phyloP scores from a whole-genome alignment of 2,888 invertebrate genomes.

The Agonopterix subpropinquella region DNA sequence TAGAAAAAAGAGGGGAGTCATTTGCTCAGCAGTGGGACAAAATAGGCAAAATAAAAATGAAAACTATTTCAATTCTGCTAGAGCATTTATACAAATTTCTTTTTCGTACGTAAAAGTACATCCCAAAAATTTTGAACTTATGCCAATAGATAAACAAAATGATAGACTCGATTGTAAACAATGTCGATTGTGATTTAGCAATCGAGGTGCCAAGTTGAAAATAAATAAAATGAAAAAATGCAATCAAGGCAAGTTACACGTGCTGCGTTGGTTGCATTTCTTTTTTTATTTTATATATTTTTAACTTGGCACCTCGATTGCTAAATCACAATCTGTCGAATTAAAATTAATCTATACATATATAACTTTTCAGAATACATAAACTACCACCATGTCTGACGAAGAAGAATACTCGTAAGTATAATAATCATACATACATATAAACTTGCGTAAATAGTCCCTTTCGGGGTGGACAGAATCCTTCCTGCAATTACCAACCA shows the following conservation, averaged over 20 bases:
- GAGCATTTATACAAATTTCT: too few relatives aligned
- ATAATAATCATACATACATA: slow-evolving; percentile 19
- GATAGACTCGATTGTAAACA: slow-evolving; percentile 12
- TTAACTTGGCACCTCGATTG: too few relatives aligned
- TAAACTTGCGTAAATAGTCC: too few relatives aligned
- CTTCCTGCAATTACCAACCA: too few relatives aligned
- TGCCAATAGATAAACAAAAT: slow-evolving; percentile 19
- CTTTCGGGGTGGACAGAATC: too few relatives aligned
- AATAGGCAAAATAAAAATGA: too few relatives aligned
- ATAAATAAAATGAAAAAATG: slow-evolving; percentile 11
- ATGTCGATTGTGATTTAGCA: slow-evolving; percentile 4
- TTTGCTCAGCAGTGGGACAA: too few relatives aligned
- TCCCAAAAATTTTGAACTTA: slow-evolving; percentile 3
- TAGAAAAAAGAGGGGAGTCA: too few relatives aligned
- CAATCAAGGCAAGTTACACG: not conserved
- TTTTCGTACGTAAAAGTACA: too few relatives aligned
- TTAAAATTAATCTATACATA: slow-evolving; percentile 19
- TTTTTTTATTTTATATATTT: too few relatives aligned
- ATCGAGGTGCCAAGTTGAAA: slow-evolving; percentile 1
- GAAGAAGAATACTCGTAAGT: slow-evolving; percentile 98
- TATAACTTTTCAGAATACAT: slow-evolving; percentile 55
- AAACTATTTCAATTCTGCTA: too few relatives aligned
- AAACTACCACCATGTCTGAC: slow-evolving; percentile 90
- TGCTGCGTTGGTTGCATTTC: too few relatives aligned
- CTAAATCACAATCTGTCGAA: not conserved